Percentiles rank a stretch among this genome's conserved stretches.
These are phyloP conservation scores for Oryzaephilus surinamensis DNA, from an alignment of 1,140 invertebrate genomes.

Conservation along the genomic window DNA sequence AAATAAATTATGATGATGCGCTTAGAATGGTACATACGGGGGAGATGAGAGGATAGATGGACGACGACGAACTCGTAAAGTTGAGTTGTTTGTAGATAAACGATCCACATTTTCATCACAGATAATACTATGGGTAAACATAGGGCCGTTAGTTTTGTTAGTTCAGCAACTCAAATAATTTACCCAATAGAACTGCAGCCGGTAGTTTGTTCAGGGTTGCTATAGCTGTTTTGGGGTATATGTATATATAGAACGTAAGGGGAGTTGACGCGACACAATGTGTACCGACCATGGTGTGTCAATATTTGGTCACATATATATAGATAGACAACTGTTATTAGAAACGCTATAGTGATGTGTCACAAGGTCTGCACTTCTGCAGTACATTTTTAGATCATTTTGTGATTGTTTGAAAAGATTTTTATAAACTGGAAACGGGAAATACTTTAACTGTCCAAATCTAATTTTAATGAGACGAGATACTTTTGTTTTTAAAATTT, in stretches of 20 bases:
- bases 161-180: conserved; percentile 38
- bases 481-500: too few species aligned
- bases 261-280: conserved; percentile 21
- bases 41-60: too few species aligned
- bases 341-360: not conserved
- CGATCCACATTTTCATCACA: conserved; percentile 32
- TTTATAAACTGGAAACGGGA: too few species aligned
- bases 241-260: conserved; percentile 9
- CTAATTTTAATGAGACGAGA: too few species aligned
- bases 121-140: conserved; percentile 34
- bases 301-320: conserved; percentile 32
- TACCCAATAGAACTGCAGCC: conserved; percentile 34
- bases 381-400: too few species aligned
- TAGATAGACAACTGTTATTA: conserved; percentile 28
- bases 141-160: conserved; percentile 34
- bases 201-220: conserved; percentile 30
- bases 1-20: too few species aligned
- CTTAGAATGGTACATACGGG: too few species aligned
- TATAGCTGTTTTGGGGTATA: conserved; percentile 1
- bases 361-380: not conserved
- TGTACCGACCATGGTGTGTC: conserved; percentile 31
- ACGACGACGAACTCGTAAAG: too few species aligned
- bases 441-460: too few species aligned
- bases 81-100: conserved; percentile 27
- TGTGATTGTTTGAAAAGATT: too few species aligned